Evolutionary conservation across 2,797 vertebrate species (phyloP), one percentile per base, ranked within the genome.

Genomic region (Thaleichthys pacificus): DNA sequence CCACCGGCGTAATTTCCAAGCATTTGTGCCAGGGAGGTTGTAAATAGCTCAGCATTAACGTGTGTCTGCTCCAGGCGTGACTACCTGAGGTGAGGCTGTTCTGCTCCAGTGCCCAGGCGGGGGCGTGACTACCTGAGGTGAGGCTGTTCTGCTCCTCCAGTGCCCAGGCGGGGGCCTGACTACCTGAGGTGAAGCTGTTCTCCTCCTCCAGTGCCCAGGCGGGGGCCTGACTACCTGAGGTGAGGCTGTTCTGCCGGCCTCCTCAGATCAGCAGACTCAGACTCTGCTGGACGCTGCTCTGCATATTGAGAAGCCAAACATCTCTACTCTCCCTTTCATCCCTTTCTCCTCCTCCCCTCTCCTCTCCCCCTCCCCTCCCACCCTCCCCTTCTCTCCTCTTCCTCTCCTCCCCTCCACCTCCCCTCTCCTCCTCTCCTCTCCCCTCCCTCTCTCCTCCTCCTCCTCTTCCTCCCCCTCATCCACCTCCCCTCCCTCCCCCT

Each of bases 11-110:
- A 70, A 79, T 77, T 80, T 69, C 77, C 61, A 77, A 78, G 71
- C 62, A 58, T 61, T 42, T 58, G 62, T 78, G 77, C 75, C 75
- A 80, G 66, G 70, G 62, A 32, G 30, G 73, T 78, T 24, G 15
- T 84, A 83, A 84, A 89, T 79, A 78, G 61, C 57, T 62, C 61
- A 14, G 69, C 21, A 75, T 71, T 69, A 73, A 67, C 32, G 26
- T 54, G 68, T 60, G 72, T 72, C 71, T 81, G 69, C 4, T 71
- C 64, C 24, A 70, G 65, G 65, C 32, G 24, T 47, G 47, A 68
- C 63, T 15, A 35, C 8, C 8, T 11, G n/a, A 47, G 73, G 69
- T 63, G 51, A 65, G 57, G 57, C 56, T 26, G 19, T 47, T 64
- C 21, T 60, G 57, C 49, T 12, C 38, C 62, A 68, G 51, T 56